These are phyloP conservation scores for Peromyscus polionotus DNA, from an alignment of 2,113 vertebrate species.

Conservation along the genomic window DNA sequence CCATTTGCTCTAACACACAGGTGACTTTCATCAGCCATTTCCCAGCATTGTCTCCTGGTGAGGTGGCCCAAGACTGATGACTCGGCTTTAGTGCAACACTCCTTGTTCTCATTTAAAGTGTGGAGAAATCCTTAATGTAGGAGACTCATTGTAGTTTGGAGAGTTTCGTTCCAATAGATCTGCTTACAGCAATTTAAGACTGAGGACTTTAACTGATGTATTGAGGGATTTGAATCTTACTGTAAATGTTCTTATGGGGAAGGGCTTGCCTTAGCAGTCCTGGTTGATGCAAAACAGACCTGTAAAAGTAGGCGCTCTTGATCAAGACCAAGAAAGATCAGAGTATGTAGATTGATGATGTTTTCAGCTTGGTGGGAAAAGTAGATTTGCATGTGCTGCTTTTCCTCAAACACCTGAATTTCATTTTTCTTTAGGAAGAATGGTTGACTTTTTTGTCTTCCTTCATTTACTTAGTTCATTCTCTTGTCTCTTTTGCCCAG, in stretches of 20 bases:
- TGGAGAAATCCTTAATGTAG: not conserved
- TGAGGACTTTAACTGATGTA: not conserved
- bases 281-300: not conserved
- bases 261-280: not conserved
- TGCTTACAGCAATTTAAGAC: not conserved
- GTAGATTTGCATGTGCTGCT: not conserved
- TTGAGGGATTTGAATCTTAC: not conserved
- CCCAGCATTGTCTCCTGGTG: not conserved
- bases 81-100: not conserved
- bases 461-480: constrained; percentile 61
- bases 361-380: not conserved
- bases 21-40: not conserved
- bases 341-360: not conserved
- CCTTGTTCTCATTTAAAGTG: not conserved
- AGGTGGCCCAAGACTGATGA: not conserved
- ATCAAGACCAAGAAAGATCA: not conserved
- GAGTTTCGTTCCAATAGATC: not conserved
- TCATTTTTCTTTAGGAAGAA: not conserved
- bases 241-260: not conserved
- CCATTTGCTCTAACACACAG: not conserved
- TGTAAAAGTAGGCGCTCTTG: not conserved
- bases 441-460: constrained; percentile 44
- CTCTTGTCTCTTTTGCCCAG: constrained; percentile 87
- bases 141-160: not conserved
- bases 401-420: not conserved